phyloP scores from a whole-genome alignment of 2,797 vertebrate species.

The Pseudochaenichthys georgianus region DNA sequence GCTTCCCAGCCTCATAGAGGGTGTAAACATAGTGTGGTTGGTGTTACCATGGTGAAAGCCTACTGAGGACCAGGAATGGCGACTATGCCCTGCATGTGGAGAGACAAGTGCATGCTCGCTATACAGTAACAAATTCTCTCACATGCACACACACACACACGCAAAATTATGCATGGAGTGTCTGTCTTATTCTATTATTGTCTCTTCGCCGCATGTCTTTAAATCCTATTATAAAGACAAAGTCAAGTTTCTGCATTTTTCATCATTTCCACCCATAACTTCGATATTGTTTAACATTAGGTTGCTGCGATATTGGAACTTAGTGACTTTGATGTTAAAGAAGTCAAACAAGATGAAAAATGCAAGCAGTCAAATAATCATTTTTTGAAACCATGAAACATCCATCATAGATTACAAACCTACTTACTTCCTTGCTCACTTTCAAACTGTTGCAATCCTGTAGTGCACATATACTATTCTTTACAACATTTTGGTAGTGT shows the following conservation, averaged over 20 bases:
- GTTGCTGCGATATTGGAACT: background rate
- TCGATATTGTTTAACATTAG: background rate
- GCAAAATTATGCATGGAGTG: conserved; percentile 37
- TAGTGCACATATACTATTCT: background rate
- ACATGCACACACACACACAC: conserved; percentile 20
- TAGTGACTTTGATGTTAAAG: background rate
- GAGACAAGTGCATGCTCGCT: conserved; percentile 66
- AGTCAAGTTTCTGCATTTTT: background rate
- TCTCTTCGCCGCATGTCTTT: conserved; percentile 19
- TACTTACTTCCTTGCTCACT: background rate
- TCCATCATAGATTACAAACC: background rate
- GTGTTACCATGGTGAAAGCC: conserved; percentile 84
- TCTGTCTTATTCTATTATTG: conserved; percentile 37
- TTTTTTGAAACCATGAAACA: background rate
- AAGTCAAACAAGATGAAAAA: conserved; percentile 6
- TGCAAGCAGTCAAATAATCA: background rate
- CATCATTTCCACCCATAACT: background rate
- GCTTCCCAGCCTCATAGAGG: conserved; percentile 80
- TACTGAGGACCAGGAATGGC: conserved; percentile 84
- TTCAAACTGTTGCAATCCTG: background rate
- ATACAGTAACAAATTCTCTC: conserved; percentile 66
- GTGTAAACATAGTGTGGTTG: conserved; percentile 78
- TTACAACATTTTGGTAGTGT: background rate
- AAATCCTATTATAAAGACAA: conserved; percentile 15
- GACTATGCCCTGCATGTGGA: conserved; percentile 80